Percentiles rank a stretch among this genome's conserved stretches.
phyloP scores from a whole-genome alignment of 2,797 vertebrate species.

The Babyrousa celebensis region DNA sequence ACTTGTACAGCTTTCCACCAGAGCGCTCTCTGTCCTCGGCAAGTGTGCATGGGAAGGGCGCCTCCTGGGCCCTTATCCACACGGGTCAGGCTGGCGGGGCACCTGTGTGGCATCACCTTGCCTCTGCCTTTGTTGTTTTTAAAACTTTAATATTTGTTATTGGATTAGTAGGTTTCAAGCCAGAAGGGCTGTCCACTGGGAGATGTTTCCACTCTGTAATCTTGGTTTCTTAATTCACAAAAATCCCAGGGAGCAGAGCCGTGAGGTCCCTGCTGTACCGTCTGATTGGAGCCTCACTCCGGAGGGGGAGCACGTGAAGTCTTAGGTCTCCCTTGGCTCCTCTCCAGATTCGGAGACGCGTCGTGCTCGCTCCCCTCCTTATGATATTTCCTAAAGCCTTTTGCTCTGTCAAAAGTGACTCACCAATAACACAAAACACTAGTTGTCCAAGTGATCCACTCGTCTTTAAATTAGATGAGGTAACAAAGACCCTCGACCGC shows the following conservation, averaged over 20 bases:
- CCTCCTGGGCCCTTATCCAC: background rate
- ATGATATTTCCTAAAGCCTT: constrained; percentile 64
- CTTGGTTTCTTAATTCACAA: constrained; percentile 38
- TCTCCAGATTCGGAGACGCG: constrained; percentile 14
- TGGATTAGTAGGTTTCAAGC: background rate
- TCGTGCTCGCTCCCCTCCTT: constrained; percentile 9
- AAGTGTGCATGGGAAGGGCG: background rate
- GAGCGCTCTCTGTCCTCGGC: background rate
- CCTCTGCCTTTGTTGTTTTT: background rate
- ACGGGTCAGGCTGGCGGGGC: background rate
- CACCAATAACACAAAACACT: constrained; percentile 67
- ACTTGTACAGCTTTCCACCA: background rate
- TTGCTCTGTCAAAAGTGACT: constrained; percentile 65
- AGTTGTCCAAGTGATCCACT: constrained; percentile 69
- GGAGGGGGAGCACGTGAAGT: background rate
- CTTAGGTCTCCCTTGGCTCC: constrained; percentile 59
- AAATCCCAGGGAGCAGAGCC: background rate
- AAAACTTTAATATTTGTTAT: background rate
- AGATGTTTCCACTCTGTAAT: constrained; percentile 40
- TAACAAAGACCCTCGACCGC: constrained; percentile 65
- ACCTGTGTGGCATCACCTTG: background rate
- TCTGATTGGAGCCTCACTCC: background rate
- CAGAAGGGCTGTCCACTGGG: background rate
- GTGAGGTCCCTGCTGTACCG: background rate
- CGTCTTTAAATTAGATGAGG: constrained; percentile 74